Conservation (phyloP, 1,140 invertebrate genomes). For the Panulirus ornatus region DNA sequence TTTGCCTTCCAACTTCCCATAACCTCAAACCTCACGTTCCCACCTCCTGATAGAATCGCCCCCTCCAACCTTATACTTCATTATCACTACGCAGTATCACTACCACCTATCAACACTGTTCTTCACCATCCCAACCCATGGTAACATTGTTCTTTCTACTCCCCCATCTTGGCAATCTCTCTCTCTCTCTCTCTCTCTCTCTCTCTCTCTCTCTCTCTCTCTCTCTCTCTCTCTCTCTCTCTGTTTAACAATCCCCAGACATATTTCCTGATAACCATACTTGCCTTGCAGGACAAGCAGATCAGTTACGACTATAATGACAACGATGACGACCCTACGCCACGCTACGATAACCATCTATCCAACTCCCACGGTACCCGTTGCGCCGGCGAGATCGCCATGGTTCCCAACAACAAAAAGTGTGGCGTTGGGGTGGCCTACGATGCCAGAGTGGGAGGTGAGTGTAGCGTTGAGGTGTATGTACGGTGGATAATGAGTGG, state of each 20-base stretch:
- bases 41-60: too few relatives aligned
- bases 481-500: too few relatives aligned
- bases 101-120: too few relatives aligned
- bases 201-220: not conserved
- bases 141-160: too few relatives aligned
- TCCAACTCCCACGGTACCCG: constrained; percentile 78
- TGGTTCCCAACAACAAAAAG: constrained; percentile 77
- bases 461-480: not conserved
- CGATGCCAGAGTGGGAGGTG: constrained; percentile 77
- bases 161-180: too few relatives aligned
- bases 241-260: not conserved
- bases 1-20: too few relatives aligned
- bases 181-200: too few relatives aligned
- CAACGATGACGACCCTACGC: constrained; percentile 86
- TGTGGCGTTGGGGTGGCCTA: constrained; percentile 78
- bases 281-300: constrained; percentile 83
- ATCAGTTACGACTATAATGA: constrained; percentile 93
- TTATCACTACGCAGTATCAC: too few relatives aligned
- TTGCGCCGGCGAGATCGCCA: constrained; percentile 77
- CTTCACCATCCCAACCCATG: too few relatives aligned
- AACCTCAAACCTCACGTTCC: too few relatives aligned
- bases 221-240: not conserved
- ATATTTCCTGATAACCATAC: not conserved
- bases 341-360: constrained; percentile 83
- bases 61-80: too few relatives aligned